phyloP scores from a whole-genome alignment of 2,113 vertebrate species.

The Gobio gobio region DNA sequence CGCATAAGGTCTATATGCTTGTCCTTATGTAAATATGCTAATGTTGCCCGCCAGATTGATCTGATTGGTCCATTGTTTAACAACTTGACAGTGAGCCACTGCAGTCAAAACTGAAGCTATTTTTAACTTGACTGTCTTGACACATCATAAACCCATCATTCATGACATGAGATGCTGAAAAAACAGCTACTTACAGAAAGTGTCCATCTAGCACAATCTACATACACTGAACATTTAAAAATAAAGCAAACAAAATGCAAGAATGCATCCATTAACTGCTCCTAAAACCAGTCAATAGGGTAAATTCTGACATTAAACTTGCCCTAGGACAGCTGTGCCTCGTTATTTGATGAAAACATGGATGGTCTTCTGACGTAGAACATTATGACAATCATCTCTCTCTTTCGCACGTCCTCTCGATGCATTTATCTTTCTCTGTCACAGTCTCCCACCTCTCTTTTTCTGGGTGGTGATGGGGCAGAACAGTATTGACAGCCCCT shows the following conservation, averaged over 20 bases:
- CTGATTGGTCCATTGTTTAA: not conserved
- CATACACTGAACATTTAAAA: not conserved
- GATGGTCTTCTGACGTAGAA: not conserved
- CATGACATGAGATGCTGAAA: not conserved
- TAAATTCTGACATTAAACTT: not conserved
- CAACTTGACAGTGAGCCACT: not conserved
- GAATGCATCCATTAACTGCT: not conserved
- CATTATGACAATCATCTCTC: slow-evolving; percentile 14
- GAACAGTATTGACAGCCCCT: slow-evolving; percentile 35
- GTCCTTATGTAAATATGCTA: not conserved
- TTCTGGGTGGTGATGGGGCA: slow-evolving; percentile 37
- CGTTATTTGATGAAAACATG: slow-evolving; percentile 10
- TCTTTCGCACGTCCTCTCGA: not conserved
- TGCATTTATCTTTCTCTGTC: not conserved
- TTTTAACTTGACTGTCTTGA: not conserved
- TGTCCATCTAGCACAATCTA: not conserved
- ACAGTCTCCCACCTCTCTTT: slow-evolving; percentile 23
- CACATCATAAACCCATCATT: too few relatives aligned
- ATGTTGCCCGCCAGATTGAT: not conserved
- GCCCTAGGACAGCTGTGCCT: slow-evolving; percentile 4
- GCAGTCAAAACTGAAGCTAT: not conserved
- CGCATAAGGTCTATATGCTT: not conserved
- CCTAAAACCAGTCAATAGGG: not conserved
- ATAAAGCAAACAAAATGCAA: not conserved
- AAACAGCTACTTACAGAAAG: not conserved